Evolutionary conservation across 2,888 invertebrate genomes (phyloP).

Genomic region (Cryptus viduatorius): DNA sequence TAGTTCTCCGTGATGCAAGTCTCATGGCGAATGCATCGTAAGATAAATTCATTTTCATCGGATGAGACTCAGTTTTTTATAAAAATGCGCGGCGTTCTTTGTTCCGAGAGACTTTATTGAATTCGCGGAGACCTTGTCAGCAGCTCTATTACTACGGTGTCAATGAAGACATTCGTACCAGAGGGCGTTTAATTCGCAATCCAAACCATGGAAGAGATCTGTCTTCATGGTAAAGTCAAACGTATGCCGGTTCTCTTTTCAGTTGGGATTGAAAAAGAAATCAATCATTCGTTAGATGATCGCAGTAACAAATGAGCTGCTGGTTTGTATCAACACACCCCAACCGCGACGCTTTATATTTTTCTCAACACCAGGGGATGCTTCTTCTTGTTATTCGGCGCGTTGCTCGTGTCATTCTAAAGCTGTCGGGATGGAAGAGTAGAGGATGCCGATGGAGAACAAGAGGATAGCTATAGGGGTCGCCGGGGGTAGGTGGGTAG

Average conservation of each 20-base stretch:
- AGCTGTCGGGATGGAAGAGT: constrained; percentile 52
- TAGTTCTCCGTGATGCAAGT: constrained; percentile 1
- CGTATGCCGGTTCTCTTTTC: background rate
- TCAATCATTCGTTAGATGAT: background rate
- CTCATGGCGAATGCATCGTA: background rate
- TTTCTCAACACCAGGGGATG: background rate
- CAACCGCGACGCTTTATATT: background rate
- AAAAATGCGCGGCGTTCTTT: background rate
- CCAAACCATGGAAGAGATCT: background rate
- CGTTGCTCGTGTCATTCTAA: constrained; percentile 57
- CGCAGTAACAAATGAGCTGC: background rate
- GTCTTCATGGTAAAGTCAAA: background rate
- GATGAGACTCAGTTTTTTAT: background rate
- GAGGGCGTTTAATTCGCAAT: background rate
- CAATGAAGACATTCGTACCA: background rate
- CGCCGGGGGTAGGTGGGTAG: constrained; percentile 42
- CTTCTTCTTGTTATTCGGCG: constrained; percentile 66
- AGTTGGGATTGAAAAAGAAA: background rate
- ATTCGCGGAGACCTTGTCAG: background rate
- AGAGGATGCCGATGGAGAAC: constrained; percentile 24
- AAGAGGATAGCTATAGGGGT: background rate
- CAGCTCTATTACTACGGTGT: background rate
- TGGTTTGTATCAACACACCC: background rate
- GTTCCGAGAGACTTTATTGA: background rate
- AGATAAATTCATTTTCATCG: background rate